These are phyloP conservation scores for Diarsia rubi DNA, from an alignment of 2,888 invertebrate species.

Conservation along the genomic window DNA sequence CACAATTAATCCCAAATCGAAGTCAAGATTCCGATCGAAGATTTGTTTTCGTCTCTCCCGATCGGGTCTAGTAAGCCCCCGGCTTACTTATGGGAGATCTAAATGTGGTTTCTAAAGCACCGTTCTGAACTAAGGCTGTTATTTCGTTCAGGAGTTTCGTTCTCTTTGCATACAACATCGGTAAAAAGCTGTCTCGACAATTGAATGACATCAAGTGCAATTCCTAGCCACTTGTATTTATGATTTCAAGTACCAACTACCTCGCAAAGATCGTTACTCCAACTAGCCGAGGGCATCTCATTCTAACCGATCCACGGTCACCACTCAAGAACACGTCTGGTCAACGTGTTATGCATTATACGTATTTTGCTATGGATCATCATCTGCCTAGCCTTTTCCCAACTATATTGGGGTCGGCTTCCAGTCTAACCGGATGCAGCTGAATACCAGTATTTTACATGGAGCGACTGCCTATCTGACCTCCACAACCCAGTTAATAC, in stretches of 20 bases:
- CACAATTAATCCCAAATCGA: conserved; percentile 22
- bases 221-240: not conserved
- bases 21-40: conserved; percentile 4
- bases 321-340: not conserved
- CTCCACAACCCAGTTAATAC: too few species aligned
- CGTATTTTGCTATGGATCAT: too few species aligned
- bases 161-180: not conserved
- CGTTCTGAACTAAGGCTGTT: not conserved
- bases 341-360: not conserved
- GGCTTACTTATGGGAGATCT: conserved; percentile 34
- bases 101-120: conserved; percentile 9
- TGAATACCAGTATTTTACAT: too few species aligned
- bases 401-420: too few species aligned
- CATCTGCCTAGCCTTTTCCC: too few species aligned
- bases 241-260: not conserved
- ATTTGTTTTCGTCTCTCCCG: conserved; percentile 42
- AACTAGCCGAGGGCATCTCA: not conserved
- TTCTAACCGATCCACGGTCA: not conserved
- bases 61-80: conserved; percentile 18
- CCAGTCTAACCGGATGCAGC: too few species aligned
- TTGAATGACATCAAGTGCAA: not conserved
- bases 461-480: too few species aligned
- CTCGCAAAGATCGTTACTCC: not conserved
- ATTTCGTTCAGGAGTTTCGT: not conserved
- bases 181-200: not conserved